Evolutionary conservation across 1,140 invertebrate genomes (phyloP).

Genomic region (Nomia melanderi): DNA sequence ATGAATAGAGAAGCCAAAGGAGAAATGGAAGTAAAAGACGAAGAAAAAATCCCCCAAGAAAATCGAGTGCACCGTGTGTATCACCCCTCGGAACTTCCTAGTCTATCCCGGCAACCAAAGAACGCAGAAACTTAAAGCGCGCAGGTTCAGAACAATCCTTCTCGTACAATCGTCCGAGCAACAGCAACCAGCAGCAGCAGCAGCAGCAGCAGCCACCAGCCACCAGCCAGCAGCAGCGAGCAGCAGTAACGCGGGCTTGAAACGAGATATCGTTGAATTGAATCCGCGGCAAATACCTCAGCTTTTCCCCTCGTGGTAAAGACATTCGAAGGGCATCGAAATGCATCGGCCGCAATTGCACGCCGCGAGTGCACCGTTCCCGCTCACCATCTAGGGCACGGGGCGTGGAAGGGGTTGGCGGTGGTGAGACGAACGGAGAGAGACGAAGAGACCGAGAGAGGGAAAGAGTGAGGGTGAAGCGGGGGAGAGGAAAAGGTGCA

Average conservation of each 20-base stretch:
- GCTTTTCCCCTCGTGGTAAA: conserved; percentile 43
- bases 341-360: conserved; percentile 47
- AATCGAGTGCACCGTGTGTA: too few relatives aligned
- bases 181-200: too few relatives aligned
- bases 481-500: conserved; percentile 30
- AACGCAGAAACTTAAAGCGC: too few relatives aligned
- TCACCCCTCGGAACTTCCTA: too few relatives aligned
- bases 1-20: too few relatives aligned
- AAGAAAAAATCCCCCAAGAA: too few relatives aligned
- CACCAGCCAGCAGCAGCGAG: not conserved
- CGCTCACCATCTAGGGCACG: conserved; percentile 9
- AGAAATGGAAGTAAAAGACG: too few relatives aligned
- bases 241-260: not conserved
- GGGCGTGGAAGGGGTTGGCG: not conserved
- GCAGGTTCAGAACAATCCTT: too few relatives aligned
- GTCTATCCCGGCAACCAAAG: too few relatives aligned
- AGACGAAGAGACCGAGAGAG: not conserved
- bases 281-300: conserved; percentile 37
- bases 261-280: conserved; percentile 52
- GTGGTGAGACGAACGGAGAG: not conserved
- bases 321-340: conserved; percentile 50
- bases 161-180: too few relatives aligned
- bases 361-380: conserved; percentile 21
- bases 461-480: too few relatives aligned
- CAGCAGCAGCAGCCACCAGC: not conserved